A percentile compares a stretch with the other conserved stretches of the same genome.
Conservation (phyloP, 2,888 invertebrate genomes). For the Tinea pellionella region DNA sequence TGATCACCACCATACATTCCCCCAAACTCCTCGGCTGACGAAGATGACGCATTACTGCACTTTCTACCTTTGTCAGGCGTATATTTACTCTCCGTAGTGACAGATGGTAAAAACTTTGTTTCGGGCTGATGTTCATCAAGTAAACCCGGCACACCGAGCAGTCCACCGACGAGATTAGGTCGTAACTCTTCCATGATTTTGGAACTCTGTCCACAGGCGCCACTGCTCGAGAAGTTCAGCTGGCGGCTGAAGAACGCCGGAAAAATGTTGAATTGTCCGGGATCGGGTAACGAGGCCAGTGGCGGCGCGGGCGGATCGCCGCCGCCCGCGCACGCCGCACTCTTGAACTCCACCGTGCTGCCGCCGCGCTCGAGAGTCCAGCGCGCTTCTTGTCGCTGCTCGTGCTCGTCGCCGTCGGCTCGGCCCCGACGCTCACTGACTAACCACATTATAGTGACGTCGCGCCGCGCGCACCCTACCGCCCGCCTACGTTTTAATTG, state of each 20-base stretch:
- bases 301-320: constrained; percentile 62
- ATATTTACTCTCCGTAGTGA: constrained; percentile 65
- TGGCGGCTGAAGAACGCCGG: constrained; percentile 92
- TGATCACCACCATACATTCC: constrained; percentile 83
- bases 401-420: constrained; percentile 64
- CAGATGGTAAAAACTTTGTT: constrained; percentile 66
- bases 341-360: constrained; percentile 89
- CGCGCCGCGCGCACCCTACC: constrained; percentile 35
- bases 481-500: constrained; percentile 60
- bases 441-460: constrained; percentile 73
- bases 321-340: constrained; percentile 76
- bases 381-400: constrained; percentile 55
- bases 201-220: constrained; percentile 76
- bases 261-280: constrained; percentile 91
- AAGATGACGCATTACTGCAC: constrained; percentile 81
- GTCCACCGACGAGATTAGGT: constrained; percentile 83
- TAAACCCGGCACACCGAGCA: constrained; percentile 82
- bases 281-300: constrained; percentile 72
- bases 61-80: constrained; percentile 72
- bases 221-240: constrained; percentile 81
- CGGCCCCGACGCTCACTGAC: constrained; percentile 73
- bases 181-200: constrained; percentile 90
- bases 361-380: constrained; percentile 62
- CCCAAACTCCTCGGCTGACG: constrained; percentile 89
- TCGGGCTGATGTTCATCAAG: constrained; percentile 80